A percentile compares a stretch with the other conserved stretches of the same genome.
These are phyloP conservation scores for Orycteropus afer DNA, from an alignment of 2,113 vertebrate genomes.

Conservation along the genomic window DNA sequence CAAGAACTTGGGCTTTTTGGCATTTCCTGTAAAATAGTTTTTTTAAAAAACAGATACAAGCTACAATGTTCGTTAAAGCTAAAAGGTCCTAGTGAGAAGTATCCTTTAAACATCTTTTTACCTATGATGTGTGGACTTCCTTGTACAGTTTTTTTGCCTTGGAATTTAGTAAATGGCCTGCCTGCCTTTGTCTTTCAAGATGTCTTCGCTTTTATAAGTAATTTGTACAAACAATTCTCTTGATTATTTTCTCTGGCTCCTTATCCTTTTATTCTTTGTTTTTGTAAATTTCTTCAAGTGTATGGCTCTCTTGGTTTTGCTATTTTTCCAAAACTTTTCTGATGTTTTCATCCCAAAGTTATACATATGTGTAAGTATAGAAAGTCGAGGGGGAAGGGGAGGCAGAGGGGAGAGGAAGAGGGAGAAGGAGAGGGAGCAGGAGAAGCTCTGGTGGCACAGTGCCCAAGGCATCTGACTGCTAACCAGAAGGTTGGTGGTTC, in stretches of 20 bases:
- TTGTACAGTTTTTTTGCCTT: too few species aligned
- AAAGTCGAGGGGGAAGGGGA: too few species aligned
- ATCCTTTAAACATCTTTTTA: background rate
- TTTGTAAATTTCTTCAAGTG: background rate
- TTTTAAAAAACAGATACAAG: background rate
- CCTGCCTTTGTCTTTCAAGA: background rate
- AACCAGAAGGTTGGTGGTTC: too few species aligned
- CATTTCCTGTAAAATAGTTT: background rate
- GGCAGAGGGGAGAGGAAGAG: too few species aligned
- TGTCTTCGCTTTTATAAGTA: background rate
- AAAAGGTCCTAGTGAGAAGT: background rate
- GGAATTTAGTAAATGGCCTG: background rate
- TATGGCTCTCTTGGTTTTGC: background rate
- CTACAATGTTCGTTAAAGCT: background rate
- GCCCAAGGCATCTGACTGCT: too few species aligned
- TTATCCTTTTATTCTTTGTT: background rate
- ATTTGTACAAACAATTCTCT: background rate
- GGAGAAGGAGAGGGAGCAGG: too few species aligned
- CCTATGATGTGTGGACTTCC: background rate
- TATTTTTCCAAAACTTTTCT: constrained; percentile 13
- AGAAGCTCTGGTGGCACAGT: too few species aligned
- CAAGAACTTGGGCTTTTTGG: background rate
- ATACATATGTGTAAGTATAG: too few species aligned
- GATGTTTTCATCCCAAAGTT: background rate
- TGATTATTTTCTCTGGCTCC: background rate